Base-by-base conservation (phyloP, 2,113 vertebrate genomes). In the Saccopteryx leptura region DNA sequence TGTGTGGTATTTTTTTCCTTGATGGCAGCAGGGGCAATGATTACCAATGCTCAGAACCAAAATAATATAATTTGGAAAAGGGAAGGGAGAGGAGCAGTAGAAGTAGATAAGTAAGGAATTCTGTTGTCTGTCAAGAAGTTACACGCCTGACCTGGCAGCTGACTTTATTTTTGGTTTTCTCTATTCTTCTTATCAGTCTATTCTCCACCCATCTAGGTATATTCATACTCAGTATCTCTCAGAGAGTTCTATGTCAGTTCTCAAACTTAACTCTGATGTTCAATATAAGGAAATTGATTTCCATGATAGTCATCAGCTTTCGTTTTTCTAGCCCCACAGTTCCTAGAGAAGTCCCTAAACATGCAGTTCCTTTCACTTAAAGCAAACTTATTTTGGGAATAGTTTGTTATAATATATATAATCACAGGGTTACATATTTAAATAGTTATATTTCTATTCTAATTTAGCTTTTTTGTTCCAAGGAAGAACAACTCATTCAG, bases 401-500 rank as follows among this genome's bases (percentile, higher is more conserved):
- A 33, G 63, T 72, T 95, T 92, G 65, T 88, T 92, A 19, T 4
- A 33, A 82, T 68, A 56, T 71, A 54, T 46, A 14, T 72, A 89
- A 60, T 81, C 14, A 65, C 31, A 4, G 93, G 39, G 46, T 80
- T 75, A 91, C 75, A 39, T 72, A 68, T 90, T 74, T 94, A 31
- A 91, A 52, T 82, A 48, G 11, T 58, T 92, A 54, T 95, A 86
- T 89, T 91, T 23, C 14, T 94, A 39, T 91, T 72, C 28, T 82
- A 31, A 58, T 61, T 93, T 72, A 94, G 9, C 23, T 54, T 8
- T 79, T 86, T 80, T 69, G 56, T 48, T 82, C 58, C 28, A 63
- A 82, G 28, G 14, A 80, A 93, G 54, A 85, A 12, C 72, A 52
- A 58, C 46, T 60, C 50, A 33, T 90, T 90, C 50, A 87, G n/a